Base-by-base conservation (phyloP, 2,797 vertebrate species). In the Carcharodon carcharias region DNA sequence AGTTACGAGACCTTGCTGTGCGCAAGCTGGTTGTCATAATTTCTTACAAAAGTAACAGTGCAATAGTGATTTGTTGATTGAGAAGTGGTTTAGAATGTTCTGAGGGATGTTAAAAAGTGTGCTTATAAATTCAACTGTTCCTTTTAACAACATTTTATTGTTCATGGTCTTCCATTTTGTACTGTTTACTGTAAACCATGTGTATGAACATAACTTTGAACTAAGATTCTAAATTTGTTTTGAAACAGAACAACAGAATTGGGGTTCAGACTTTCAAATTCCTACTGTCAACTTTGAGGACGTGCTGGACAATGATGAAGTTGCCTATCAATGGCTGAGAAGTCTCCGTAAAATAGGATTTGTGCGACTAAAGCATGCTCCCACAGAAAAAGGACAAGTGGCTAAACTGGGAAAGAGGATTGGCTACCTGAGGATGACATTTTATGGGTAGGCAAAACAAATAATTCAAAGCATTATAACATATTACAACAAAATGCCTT, bases 381-480 rank as follows among this genome's bases (percentile, higher is more conserved):
- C 98, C 0, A 6, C 96, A 6, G 98, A 97, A 96, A 97, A 96
- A 80, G 99, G 99, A 97, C 99, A 99, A 96, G 87, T 99, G 96
- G 96, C 98, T 87, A 97, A 98, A 96, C 98, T 99, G n/a, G 98
- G 98, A 73, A 97, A 98, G 97, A 98, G 99, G 97, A 98, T 99
- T 67, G 99, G 99, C 71, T 99, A 99, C 96, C 98, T 99, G 96
- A 97, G 98, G 82, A 98, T 99, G 96, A 99, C 99, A 0, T 99
- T 99, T 97, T 99, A 99, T 71, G 99, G 99, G 99, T 99, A 96
- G 98, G 97, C 97, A 94, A 95, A 71, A 56, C 6, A 58, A 73
- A 58, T 35, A 73, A 54, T 56, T 73, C 54, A 54, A 77, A 54
- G 26, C 1, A 7, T 95, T 18, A 58, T 56, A 54, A 77, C 14